Conservation (phyloP, 2,113 vertebrate genomes). For the Engraulis encrasicolus region DNA sequence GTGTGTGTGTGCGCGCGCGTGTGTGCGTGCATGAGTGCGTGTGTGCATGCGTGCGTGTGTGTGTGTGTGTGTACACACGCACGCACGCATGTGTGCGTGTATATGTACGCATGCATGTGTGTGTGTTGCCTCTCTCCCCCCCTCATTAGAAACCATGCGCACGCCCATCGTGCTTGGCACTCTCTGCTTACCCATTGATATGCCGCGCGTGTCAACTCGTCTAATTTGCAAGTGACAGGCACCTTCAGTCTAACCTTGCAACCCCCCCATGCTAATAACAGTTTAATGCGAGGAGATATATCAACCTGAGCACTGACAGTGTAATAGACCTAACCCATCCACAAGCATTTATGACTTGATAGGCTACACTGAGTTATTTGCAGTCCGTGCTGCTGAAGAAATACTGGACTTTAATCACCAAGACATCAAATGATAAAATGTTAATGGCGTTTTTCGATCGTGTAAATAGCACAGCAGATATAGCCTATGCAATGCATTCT, state of each 20-base stretch:
- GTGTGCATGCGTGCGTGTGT: too few relatives aligned
- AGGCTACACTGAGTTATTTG: conserved; percentile 67
- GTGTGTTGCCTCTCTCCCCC: neutral
- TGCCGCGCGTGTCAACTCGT: conserved; percentile 65
- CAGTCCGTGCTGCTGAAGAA: conserved; percentile 66
- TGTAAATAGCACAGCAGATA: neutral
- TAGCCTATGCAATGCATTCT: too few relatives aligned
- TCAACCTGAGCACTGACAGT: conserved; percentile 60
- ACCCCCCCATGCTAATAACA: conserved; percentile 67
- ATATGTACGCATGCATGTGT: too few relatives aligned
- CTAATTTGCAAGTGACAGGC: conserved; percentile 71
- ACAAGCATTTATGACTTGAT: conserved; percentile 62
- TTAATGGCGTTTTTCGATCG: neutral
- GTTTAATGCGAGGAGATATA: conserved; percentile 70
- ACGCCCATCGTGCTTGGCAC: conserved; percentile 53
- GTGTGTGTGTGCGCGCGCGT: too few relatives aligned
- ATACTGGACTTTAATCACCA: conserved; percentile 58
- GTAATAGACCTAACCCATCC: conserved; percentile 55
- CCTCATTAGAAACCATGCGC: neutral
- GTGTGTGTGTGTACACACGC: too few relatives aligned
- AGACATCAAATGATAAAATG: conserved; percentile 27
- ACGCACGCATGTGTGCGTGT: conserved; percentile 37
- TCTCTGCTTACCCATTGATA: conserved; percentile 72
- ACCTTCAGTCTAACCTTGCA: conserved; percentile 68
- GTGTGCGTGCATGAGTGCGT: too few relatives aligned